These are phyloP conservation scores for Zaprionus tsacasi DNA, from an alignment of 1,140 invertebrate species.

Conservation along the genomic window DNA sequence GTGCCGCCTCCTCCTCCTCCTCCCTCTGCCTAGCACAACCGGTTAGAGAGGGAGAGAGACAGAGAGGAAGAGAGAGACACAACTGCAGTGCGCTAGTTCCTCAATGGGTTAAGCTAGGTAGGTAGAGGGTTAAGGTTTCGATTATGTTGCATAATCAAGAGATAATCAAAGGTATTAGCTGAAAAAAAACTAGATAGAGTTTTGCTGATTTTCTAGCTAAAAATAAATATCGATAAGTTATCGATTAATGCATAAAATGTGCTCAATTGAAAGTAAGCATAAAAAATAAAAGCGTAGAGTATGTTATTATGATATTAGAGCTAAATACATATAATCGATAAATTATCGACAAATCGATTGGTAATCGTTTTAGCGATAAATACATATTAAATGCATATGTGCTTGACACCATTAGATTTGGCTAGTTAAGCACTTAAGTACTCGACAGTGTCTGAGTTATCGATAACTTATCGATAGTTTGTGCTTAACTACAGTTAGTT, in stretches of 20 bases:
- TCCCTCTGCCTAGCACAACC: neutral
- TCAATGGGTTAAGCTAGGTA: neutral
- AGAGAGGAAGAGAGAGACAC: neutral
- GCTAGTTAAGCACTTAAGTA: too few species aligned
- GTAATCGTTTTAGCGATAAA: too few species aligned
- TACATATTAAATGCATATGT: too few species aligned
- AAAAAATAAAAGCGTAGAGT: neutral
- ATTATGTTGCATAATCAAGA: too few species aligned
- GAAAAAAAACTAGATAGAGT: neutral
- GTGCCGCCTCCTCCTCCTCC: neutral
- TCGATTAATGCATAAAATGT: neutral
- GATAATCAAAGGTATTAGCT: neutral
- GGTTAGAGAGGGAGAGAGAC: neutral
- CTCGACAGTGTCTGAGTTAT: neutral
- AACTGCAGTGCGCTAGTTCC: constrained; percentile 3
- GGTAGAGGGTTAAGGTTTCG: neutral
- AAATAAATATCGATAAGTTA: neutral
- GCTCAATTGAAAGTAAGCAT: neutral
- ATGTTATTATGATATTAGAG: neutral
- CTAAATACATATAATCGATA: neutral
- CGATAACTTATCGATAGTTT: constrained; percentile 7
- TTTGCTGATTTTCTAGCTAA: neutral
- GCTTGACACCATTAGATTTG: too few species aligned
- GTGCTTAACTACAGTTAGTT: neutral
- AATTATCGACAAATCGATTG: neutral